These are phyloP conservation scores for Guaruba guarouba DNA, from an alignment of 2,113 vertebrate genomes.

Conservation along the genomic window DNA sequence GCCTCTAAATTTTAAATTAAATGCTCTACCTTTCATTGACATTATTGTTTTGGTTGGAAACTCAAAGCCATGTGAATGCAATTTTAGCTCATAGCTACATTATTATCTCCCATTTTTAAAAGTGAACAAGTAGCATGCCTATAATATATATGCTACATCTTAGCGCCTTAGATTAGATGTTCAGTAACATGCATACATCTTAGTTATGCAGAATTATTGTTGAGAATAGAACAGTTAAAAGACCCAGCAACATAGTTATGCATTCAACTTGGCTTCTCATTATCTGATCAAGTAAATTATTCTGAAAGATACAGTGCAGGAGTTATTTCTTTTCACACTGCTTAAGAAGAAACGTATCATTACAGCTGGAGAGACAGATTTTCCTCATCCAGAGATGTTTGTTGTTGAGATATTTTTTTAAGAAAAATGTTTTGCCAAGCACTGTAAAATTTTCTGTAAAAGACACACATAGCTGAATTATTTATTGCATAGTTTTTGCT, in stretches of 20 bases:
- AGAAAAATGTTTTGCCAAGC: not conserved
- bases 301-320: not conserved
- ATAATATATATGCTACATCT: not conserved
- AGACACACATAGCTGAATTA: not conserved
- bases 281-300: not conserved
- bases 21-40: constrained; percentile 22
- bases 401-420: not conserved
- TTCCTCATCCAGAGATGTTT: not conserved
- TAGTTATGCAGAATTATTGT: not conserved
- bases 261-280: not conserved
- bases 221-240: not conserved
- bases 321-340: not conserved
- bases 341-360: not conserved
- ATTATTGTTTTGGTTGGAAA: not conserved
- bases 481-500: not conserved
- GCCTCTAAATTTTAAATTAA: constrained; percentile 31
- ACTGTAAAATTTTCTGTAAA: not conserved
- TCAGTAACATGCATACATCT: not conserved
- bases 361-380: not conserved
- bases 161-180: not conserved
- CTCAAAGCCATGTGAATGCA: not conserved
- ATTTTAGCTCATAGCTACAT: not conserved
- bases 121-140: not conserved
- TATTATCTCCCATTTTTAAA: not conserved
- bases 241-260: not conserved